Conservation (phyloP, 1,140 invertebrate genomes). For the Lethrus apterus region DNA sequence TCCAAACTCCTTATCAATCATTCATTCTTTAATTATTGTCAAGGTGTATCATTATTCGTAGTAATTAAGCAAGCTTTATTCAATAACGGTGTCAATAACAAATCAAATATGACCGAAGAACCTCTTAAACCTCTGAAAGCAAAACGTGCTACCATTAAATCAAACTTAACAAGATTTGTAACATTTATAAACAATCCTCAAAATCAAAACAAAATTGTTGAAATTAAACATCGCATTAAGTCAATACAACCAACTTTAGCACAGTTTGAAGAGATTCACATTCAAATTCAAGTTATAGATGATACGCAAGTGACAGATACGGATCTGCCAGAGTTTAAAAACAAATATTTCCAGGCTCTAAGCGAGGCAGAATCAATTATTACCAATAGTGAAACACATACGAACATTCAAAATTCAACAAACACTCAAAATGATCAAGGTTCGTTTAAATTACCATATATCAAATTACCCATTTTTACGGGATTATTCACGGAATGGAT, state of each 20-base stretch:
- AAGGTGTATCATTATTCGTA: too few species aligned
- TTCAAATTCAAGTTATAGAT: background rate
- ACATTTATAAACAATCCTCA: background rate
- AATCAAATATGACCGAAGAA: too few species aligned
- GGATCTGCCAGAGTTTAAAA: background rate
- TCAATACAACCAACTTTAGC: constrained; percentile 1
- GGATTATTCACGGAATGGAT: constrained; percentile 33
- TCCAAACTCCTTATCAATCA: too few species aligned
- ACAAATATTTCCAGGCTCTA: constrained; percentile 6
- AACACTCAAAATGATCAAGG: constrained; percentile 1
- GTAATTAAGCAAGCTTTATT: too few species aligned
- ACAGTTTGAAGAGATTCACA: background rate
- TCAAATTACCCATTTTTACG: constrained; percentile 31
- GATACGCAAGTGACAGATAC: background rate
- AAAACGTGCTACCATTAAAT: background rate
- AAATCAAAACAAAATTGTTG: background rate
- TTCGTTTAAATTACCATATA: constrained; percentile 24
- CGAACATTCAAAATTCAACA: background rate
- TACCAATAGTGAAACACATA: background rate
- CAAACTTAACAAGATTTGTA: background rate
- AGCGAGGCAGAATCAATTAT: background rate
- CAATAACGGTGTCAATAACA: too few species aligned
- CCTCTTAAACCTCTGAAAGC: too few species aligned
- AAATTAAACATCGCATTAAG: background rate
- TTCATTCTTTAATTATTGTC: too few species aligned